These are phyloP conservation scores for Bemisia tabaci DNA, from an alignment of 1,140 invertebrate genomes.

Conservation along the genomic window DNA sequence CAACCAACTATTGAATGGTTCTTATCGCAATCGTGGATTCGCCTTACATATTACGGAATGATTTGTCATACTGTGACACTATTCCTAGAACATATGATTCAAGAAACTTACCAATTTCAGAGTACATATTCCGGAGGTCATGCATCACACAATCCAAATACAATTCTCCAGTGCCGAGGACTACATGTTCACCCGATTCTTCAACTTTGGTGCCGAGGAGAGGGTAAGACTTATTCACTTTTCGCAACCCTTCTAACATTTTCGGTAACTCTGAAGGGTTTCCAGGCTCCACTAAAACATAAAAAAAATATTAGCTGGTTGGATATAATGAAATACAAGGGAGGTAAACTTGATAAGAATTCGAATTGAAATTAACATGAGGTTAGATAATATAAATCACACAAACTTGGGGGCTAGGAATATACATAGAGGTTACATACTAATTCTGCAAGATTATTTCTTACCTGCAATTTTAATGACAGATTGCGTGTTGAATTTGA, in stretches of 20 bases:
- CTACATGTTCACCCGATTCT: constrained; percentile 96
- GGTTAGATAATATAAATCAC: too few relatives aligned
- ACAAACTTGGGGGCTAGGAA: too few relatives aligned
- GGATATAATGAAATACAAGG: background rate
- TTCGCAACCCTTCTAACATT: constrained; percentile 96
- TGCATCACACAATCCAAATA: constrained; percentile 99
- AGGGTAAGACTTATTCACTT: constrained; percentile 99
- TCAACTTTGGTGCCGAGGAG: constrained; percentile 90
- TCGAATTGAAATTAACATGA: too few relatives aligned
- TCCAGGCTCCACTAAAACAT: constrained; percentile 94
- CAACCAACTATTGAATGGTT: background rate
- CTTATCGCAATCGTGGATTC: too few relatives aligned
- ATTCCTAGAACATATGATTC: too few relatives aligned
- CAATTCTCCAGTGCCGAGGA: constrained; percentile 93
- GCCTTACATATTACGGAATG: too few relatives aligned
- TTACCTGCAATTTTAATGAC: constrained; percentile 90
- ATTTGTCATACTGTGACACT: too few relatives aligned
- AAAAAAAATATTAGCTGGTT: too few relatives aligned
- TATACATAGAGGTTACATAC: too few relatives aligned
- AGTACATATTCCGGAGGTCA: constrained; percentile 92
- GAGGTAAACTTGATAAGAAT: too few relatives aligned
- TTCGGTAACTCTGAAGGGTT: constrained; percentile 98
- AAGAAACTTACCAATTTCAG: constrained; percentile 61
- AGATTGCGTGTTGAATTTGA: constrained; percentile 97
- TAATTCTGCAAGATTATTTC: too few relatives aligned